These are phyloP conservation scores for Otolemur crassicaudatus DNA, from an alignment of 2,797 vertebrate species.

Conservation along the genomic window DNA sequence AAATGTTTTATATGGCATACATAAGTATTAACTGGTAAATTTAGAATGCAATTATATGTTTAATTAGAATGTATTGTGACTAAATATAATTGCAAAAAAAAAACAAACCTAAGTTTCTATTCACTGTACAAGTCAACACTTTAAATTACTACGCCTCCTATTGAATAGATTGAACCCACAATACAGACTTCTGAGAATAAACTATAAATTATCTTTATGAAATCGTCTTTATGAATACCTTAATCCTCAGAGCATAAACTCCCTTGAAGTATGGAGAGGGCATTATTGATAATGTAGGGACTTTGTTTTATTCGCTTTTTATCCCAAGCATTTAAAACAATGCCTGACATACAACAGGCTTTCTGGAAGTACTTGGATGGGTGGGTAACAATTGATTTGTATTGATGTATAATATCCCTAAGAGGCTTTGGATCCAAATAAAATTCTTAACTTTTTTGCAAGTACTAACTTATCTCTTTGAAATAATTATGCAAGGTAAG, in stretches of 20 bases:
- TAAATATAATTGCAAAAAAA: not conserved
- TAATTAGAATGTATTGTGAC: not conserved
- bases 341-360: not conserved
- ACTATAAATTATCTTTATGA: not conserved
- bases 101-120: not conserved
- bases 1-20: not conserved
- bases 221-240: constrained; percentile 3
- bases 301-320: not conserved
- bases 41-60: not conserved
- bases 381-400: not conserved
- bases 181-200: not conserved
- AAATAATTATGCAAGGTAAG: constrained; percentile 44
- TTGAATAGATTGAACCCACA: not conserved
- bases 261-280: not conserved
- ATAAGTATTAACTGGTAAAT: constrained; percentile 47
- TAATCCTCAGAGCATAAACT: not conserved
- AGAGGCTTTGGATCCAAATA: constrained; percentile 29
- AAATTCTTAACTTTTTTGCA: not conserved
- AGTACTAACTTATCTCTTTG: constrained; percentile 12
- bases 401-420: not conserved
- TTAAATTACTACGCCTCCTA: not conserved
- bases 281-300: not conserved
- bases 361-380: not conserved
- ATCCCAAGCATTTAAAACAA: not conserved
- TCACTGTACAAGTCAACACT: not conserved